These are phyloP conservation scores for Pollenia griseotomentosa DNA, from an alignment of 2,888 invertebrate species.

Conservation along the genomic window DNA sequence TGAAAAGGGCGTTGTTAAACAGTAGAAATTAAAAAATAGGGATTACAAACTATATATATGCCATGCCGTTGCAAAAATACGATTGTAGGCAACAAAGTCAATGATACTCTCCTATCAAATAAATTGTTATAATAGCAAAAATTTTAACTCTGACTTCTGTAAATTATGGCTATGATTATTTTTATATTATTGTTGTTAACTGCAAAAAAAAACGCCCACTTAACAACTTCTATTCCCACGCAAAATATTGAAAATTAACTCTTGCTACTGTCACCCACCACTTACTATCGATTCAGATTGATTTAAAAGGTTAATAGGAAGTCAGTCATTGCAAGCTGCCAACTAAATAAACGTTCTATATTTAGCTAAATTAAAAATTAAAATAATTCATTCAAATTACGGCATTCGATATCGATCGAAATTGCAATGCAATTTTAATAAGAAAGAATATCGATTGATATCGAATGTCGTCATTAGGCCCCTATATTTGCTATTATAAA, in stretches of 20 bases:
- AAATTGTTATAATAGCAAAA: conserved; percentile 29
- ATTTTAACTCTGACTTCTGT: conserved; percentile 17
- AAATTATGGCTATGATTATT: conserved; percentile 8
- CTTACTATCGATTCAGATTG: not conserved
- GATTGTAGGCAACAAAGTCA: conserved; percentile 1
- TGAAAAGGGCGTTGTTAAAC: conserved; percentile 48
- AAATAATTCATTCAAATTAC: too few species aligned
- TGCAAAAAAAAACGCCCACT: conserved; percentile 30
- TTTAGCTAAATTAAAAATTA: too few species aligned
- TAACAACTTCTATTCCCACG: conserved; percentile 10
- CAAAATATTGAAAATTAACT: conserved; percentile 13
- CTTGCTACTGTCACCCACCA: not conserved
- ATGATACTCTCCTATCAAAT: not conserved
- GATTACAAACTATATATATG: not conserved
- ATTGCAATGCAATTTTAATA: too few species aligned
- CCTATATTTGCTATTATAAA: too few species aligned
- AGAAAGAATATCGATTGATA: too few species aligned
- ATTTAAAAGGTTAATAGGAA: not conserved
- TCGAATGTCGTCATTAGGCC: too few species aligned
- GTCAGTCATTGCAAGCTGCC: too few species aligned
- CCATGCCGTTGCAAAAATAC: conserved; percentile 11
- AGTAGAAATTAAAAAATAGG: conserved; percentile 6
- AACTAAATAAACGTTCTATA: too few species aligned
- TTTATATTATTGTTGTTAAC: conserved; percentile 16
- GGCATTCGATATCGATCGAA: too few species aligned